Conservation (phyloP, 1,140 invertebrate species). For the Macrotrachela quadricornifera region DNA sequence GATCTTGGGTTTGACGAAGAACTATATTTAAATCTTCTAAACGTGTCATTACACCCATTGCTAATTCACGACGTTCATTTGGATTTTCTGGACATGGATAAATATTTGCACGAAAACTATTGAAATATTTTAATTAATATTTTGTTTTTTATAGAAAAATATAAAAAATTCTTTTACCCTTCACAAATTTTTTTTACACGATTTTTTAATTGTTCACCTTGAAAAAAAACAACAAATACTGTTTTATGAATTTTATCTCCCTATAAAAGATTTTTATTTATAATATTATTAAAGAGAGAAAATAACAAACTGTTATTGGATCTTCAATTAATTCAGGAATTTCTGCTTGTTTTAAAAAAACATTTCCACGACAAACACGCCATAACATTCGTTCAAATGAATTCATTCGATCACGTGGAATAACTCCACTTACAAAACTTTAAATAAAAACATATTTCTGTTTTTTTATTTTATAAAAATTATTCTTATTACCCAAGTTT, state of each 20-base stretch:
- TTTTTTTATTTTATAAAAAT: no score
- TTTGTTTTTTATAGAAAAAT: conserved; percentile 85
- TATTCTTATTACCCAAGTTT: no score
- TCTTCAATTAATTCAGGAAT: conserved; percentile 59
- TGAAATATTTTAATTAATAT: no score
- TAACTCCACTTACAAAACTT: conserved; percentile 36
- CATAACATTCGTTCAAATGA: conserved; percentile 94
- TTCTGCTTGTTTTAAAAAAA: conserved; percentile 49
- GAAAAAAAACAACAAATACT: conserved; percentile 97
- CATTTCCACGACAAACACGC: conserved; percentile 75
- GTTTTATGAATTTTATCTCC: conserved; percentile 83
- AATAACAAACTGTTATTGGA: conserved; percentile 65
- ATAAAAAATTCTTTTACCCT: conserved; percentile 50
- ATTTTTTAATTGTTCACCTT: conserved; percentile 88
- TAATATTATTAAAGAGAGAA: no score
- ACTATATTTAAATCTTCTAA: conserved; percentile 86
- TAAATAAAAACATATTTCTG: not conserved
- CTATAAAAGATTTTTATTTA: no score
- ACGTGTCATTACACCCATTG: conserved; percentile 71
- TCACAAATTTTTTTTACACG: conserved; percentile 92
- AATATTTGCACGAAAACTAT: conserved; percentile 74
- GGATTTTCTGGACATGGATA: conserved; percentile 84
- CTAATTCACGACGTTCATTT: conserved; percentile 71
- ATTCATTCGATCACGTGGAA: conserved; percentile 61
- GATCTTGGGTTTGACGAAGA: conserved; percentile 48